phyloP scores from a whole-genome alignment of 2,797 vertebrate genomes.

The Champsocephalus gunnari region DNA sequence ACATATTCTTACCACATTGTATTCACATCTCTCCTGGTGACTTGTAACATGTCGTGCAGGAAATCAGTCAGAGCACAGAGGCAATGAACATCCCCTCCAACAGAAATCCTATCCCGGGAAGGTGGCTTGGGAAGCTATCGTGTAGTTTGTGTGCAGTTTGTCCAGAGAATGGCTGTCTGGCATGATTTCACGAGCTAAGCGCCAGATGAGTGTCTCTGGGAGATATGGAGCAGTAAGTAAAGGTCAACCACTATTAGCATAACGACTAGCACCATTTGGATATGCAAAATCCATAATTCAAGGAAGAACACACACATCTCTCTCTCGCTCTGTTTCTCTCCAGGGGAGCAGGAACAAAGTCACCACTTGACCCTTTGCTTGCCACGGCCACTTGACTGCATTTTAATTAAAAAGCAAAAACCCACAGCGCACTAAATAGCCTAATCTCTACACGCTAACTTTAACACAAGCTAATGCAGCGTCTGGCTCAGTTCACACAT shows the following conservation, averaged over 20 bases:
- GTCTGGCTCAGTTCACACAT: slow-evolving; percentile 50
- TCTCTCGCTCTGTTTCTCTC: slow-evolving; percentile 44
- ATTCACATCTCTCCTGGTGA: slow-evolving; percentile 7
- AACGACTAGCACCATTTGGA: slow-evolving; percentile 74
- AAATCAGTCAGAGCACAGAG: slow-evolving; percentile 16
- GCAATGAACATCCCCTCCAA: slow-evolving; percentile 26
- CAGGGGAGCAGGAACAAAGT: slow-evolving; percentile 77
- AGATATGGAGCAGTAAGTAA: slow-evolving; percentile 74
- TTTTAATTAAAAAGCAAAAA: slow-evolving; percentile 84
- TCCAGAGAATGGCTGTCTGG: slow-evolving; percentile 50
- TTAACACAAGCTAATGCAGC: slow-evolving; percentile 64
- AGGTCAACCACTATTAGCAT: slow-evolving; percentile 81
- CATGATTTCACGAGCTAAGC: slow-evolving; percentile 58
- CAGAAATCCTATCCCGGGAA: slow-evolving; percentile 6
- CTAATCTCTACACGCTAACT: slow-evolving; percentile 71
- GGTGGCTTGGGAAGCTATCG: slow-evolving; percentile 30
- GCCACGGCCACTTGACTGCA: slow-evolving; percentile 74
- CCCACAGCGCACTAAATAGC: slow-evolving; percentile 64
- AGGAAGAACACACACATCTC: slow-evolving; percentile 59
- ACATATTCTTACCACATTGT: slow-evolving; percentile 2
- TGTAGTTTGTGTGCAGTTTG: slow-evolving; percentile 58
- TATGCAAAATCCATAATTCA: slow-evolving; percentile 81
- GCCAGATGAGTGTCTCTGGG: slow-evolving; percentile 71
- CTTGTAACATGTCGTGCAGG: slow-evolving; percentile 11
- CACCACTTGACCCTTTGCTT: slow-evolving; percentile 80